Base-by-base conservation (phyloP, 2,113 vertebrate species). In the Centropristis striata region DNA sequence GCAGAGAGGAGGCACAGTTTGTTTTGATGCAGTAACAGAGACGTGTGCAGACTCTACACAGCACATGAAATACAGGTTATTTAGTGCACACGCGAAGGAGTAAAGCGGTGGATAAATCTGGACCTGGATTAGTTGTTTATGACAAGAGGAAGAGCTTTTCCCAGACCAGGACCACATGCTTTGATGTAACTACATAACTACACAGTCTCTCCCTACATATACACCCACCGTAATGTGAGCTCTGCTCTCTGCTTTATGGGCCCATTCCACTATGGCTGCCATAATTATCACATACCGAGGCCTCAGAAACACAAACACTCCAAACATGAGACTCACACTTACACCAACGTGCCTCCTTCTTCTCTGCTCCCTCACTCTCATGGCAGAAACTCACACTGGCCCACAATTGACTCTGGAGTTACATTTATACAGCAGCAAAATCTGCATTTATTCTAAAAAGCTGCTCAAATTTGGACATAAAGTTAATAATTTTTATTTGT, bases 201-300 rank as follows among this genome's bases (percentile, higher is more conserved):
- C 68, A 73, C 41, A 66, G 46, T 47, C 5, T 15, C 28, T 67
- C 23, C 47, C 51, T 59, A 23, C 70, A 78, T 50, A 77, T 57
- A 73, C 75, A 84, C 71, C 74, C 60, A 41, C 42, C 58, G 57
- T 79, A 73, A 80, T 61, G 69, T 44, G 81, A 88, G 89, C 64
- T 20, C 59, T 71, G 75, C 74, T 81, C 76, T 85, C 58, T 74
- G 77, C 84, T 89, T 91, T 81, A 83, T 81, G 83, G 78, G 60
- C 87, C 59, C 68, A 64, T 87, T 89, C 69, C 82, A 75, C 83
- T 75, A 84, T 47, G 73, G 83, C 85, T 81, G 88, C 89, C 84
- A 88, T 91, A 92, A 91, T 92, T 88, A 93, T 81, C 75, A 86
- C 91, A 91, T 92, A 85, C 86, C 83, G 54, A 63, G 78, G 77